Evolutionary conservation across 2,888 invertebrate species (phyloP).

Genomic region (Ennomos quercinarius): DNA sequence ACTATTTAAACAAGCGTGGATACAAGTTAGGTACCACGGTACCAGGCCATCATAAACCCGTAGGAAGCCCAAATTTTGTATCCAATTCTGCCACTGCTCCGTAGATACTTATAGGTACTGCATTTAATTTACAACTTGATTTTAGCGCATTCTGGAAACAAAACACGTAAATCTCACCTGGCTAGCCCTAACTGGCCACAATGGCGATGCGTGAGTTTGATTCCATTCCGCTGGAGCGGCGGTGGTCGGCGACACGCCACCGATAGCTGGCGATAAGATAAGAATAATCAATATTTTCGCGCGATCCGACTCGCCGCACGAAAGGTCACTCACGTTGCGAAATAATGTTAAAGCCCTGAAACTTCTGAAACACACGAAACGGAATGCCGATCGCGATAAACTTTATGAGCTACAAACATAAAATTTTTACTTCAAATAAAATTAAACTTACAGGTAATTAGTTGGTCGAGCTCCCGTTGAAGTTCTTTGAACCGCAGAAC

Average conservation of each 20-base stretch:
- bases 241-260: conserved; percentile 68
- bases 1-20: too few species aligned
- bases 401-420: conserved; percentile 29
- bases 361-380: conserved; percentile 53
- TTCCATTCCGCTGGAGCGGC: conserved; percentile 52
- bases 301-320: conserved; percentile 74
- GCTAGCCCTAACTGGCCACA: conserved; percentile 1
- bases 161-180: not conserved
- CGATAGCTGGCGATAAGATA: conserved; percentile 73
- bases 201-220: conserved; percentile 62
- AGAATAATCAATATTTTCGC: conserved; percentile 77
- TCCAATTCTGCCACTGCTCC: too few species aligned
- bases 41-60: too few species aligned
- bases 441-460: conserved; percentile 26
- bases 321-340: conserved; percentile 79
- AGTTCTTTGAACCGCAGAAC: conserved; percentile 24
- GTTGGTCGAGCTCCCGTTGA: conserved; percentile 24
- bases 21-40: too few species aligned
- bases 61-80: too few species aligned
- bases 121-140: too few species aligned
- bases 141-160: not conserved
- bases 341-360: conserved; percentile 63
- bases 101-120: too few species aligned
- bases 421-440: conserved; percentile 32
- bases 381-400: conserved; percentile 49